These are phyloP conservation scores for Malurus melanocephalus DNA, from an alignment of 2,113 vertebrate genomes.

Conservation along the genomic window DNA sequence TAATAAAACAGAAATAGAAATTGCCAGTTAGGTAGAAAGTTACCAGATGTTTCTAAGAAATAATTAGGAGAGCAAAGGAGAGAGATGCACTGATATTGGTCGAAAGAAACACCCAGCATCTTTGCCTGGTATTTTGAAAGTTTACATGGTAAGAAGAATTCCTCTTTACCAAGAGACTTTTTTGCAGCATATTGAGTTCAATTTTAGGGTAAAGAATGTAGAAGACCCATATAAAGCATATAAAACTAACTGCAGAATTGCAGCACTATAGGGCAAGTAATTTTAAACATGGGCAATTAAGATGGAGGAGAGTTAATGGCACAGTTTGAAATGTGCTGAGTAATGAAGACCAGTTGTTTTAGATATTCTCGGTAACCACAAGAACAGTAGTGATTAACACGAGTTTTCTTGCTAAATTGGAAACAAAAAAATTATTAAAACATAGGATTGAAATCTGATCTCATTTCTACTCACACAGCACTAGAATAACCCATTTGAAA, in stretches of 20 bases:
- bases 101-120: background rate
- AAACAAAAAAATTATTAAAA: background rate
- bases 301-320: background rate
- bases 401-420: background rate
- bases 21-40: constrained; percentile 9
- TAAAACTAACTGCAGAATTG: background rate
- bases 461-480: background rate
- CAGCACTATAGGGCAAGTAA: background rate
- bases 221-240: background rate
- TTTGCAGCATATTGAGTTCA: background rate
- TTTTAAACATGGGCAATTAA: background rate
- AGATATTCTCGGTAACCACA: background rate
- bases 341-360: background rate
- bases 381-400: background rate
- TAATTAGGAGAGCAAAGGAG: background rate
- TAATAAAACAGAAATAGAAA: constrained; percentile 53
- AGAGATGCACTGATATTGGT: background rate
- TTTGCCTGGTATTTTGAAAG: background rate
- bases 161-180: background rate
- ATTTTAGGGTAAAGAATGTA: background rate
- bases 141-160: background rate
- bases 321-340: background rate
- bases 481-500: background rate
- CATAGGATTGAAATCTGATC: background rate
- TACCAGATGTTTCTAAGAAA: constrained; percentile 24